These are phyloP conservation scores for Calliopum simillimum DNA, from an alignment of 2,888 invertebrate genomes.

Conservation along the genomic window DNA sequence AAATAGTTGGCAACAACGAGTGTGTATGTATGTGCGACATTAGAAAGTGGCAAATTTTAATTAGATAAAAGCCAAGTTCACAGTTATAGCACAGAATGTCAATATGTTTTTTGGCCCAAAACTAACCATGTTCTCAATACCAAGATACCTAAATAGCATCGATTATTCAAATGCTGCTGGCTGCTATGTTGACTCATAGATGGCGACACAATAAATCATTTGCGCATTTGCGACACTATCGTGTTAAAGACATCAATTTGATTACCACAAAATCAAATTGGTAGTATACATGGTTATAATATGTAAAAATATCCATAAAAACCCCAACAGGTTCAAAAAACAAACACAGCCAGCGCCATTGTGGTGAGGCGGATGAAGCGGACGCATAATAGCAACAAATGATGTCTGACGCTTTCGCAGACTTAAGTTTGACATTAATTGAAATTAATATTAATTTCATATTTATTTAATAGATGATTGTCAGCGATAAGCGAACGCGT, in stretches of 20 bases:
- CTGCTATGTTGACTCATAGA: constrained; percentile 39
- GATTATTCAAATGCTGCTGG: not conserved
- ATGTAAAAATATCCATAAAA: too few relatives aligned
- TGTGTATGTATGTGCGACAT: too few relatives aligned
- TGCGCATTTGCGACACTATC: constrained; percentile 62
- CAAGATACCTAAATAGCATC: too few relatives aligned
- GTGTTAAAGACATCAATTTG: constrained; percentile 62
- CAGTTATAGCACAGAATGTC: too few relatives aligned
- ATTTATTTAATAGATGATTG: constrained; percentile 53
- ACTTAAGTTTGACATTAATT: constrained; percentile 65
- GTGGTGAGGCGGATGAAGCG: not conserved
- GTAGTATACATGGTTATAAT: too few relatives aligned
- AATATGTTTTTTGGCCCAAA: too few relatives aligned
- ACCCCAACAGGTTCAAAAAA: not conserved
- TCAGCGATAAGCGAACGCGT: constrained; percentile 25
- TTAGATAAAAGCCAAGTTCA: too few relatives aligned
- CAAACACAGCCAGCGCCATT: not conserved
- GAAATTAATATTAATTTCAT: constrained; percentile 65
- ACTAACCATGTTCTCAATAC: too few relatives aligned
- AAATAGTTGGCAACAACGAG: too few relatives aligned
- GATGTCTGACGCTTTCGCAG: constrained; percentile 62
- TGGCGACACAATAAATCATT: constrained; percentile 59
- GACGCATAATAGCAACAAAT: constrained; percentile 58
- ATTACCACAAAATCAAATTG: constrained; percentile 5
- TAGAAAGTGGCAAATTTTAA: too few relatives aligned